Percentiles rank a stretch among this genome's conserved stretches.
phyloP scores from a whole-genome alignment of 2,797 vertebrate species.

The Neosalanx taihuensis region DNA sequence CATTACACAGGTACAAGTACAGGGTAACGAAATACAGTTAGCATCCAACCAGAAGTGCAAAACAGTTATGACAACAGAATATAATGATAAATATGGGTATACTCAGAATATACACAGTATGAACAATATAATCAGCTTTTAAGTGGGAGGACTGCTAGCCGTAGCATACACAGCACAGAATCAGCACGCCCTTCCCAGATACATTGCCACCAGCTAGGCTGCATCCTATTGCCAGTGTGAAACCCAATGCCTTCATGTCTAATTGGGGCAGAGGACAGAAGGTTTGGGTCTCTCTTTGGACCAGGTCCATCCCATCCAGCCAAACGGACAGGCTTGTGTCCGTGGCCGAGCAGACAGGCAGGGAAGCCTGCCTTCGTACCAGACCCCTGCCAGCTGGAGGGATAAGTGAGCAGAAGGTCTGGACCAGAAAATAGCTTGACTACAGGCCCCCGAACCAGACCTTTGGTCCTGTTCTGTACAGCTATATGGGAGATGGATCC shows the following conservation, averaged over 20 bases:
- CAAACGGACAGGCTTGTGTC: slow-evolving; percentile 3
- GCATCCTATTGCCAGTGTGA: neutral
- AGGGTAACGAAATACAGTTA: no score
- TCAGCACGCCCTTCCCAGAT: neutral
- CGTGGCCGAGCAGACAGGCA: neutral
- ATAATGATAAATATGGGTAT: no score
- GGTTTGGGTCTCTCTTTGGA: slow-evolving; percentile 23
- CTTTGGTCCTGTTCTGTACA: slow-evolving; percentile 23
- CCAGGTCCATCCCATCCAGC: slow-evolving; percentile 12
- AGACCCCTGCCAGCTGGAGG: slow-evolving; percentile 45
- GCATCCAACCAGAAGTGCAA: no score
- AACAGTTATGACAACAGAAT: no score
- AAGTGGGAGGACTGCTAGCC: no score
- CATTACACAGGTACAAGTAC: no score
- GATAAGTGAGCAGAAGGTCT: slow-evolving; percentile 40
- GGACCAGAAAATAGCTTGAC: slow-evolving; percentile 36
- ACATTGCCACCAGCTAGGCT: neutral
- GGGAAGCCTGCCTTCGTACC: neutral
- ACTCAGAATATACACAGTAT: no score
- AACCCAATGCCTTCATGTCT: slow-evolving; percentile 17
- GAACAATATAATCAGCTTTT: no score
- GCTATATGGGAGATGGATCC: slow-evolving; percentile 23
- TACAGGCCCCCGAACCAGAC: slow-evolving; percentile 35
- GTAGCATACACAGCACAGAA: neutral
- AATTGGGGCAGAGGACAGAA: slow-evolving; percentile 23